Conservation (phyloP, 2,797 vertebrate species). For the Okamejei kenojei region DNA sequence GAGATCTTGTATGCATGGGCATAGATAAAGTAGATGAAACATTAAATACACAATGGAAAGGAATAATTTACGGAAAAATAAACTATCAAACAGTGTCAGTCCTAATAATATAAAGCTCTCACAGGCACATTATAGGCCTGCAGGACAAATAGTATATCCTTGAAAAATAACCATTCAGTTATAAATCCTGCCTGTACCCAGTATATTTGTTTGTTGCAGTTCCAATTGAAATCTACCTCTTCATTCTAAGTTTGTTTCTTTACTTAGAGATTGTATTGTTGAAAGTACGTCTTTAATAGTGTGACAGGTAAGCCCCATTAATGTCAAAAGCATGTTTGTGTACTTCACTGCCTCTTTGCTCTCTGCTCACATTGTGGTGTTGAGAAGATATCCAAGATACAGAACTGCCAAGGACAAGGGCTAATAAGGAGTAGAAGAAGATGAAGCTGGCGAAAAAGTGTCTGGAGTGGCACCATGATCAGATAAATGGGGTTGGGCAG, state of each 20-base stretch:
- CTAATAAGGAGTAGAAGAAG: background rate
- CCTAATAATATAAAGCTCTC: background rate
- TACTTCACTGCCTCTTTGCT: background rate
- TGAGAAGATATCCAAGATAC: background rate
- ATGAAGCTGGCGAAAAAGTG: background rate
- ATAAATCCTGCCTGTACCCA: background rate
- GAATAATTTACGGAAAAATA: slow-evolving; percentile 16
- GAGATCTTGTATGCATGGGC: background rate
- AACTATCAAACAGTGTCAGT: background rate
- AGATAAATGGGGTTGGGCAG: background rate
- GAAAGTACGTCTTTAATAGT: background rate
- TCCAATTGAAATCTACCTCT: background rate
- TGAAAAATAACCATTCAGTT: background rate
- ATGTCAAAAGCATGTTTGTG: background rate
- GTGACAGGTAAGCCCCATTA: background rate
- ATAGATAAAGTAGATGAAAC: background rate
- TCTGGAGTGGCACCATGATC: background rate
- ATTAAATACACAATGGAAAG: background rate
- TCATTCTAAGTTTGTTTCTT: slow-evolving; percentile 12
- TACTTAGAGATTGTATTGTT: background rate
- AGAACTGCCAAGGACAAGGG: background rate
- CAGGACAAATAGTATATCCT: background rate
- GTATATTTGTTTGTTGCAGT: background rate
- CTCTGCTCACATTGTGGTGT: too few relatives aligned
- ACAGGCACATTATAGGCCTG: background rate